Evolutionary conservation across 2,797 vertebrate genomes (phyloP).

Genomic region (Danio aesculapii): DNA sequence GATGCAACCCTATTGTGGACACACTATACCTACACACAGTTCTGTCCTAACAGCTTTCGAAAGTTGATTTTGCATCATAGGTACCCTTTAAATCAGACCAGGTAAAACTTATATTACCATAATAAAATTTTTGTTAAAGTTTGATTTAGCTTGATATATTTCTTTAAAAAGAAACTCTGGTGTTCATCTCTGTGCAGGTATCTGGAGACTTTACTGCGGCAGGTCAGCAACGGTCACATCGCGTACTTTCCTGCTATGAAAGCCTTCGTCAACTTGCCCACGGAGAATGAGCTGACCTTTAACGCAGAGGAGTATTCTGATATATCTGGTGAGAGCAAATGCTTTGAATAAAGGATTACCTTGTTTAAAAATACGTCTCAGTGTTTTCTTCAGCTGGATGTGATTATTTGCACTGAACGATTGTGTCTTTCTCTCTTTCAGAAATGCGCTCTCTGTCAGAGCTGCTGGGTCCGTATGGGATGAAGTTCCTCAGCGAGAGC

Average conservation of each 20-base stretch:
- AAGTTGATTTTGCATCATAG: too few relatives aligned
- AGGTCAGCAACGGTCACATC: conserved; percentile 98
- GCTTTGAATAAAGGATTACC: conserved; percentile 1
- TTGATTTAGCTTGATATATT: too few relatives aligned
- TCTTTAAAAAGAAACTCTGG: background rate
- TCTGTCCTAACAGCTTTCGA: too few relatives aligned
- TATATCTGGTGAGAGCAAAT: conserved; percentile 87
- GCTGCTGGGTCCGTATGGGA: conserved; percentile 96
- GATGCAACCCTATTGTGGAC: too few relatives aligned
- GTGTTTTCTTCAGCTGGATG: background rate
- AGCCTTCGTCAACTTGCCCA: conserved; percentile 97
- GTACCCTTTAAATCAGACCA: too few relatives aligned
- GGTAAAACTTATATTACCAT: too few relatives aligned
- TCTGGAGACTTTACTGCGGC: conserved; percentile 95
- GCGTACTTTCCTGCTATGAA: conserved; percentile 99
- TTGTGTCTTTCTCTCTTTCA: conserved; percentile 61
- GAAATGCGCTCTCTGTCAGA: conserved; percentile 98
- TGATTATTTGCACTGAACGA: conserved; percentile 1
- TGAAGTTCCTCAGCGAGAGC: conserved; percentile 99
- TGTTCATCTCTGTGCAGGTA: conserved; percentile 81
- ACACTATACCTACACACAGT: too few relatives aligned
- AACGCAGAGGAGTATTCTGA: conserved; percentile 99
- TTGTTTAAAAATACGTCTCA: background rate
- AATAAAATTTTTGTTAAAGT: too few relatives aligned
- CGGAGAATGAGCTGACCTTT: conserved; percentile 97